phyloP scores from a whole-genome alignment of 2,797 vertebrate species.

The Dicrostonyx torquatus region DNA sequence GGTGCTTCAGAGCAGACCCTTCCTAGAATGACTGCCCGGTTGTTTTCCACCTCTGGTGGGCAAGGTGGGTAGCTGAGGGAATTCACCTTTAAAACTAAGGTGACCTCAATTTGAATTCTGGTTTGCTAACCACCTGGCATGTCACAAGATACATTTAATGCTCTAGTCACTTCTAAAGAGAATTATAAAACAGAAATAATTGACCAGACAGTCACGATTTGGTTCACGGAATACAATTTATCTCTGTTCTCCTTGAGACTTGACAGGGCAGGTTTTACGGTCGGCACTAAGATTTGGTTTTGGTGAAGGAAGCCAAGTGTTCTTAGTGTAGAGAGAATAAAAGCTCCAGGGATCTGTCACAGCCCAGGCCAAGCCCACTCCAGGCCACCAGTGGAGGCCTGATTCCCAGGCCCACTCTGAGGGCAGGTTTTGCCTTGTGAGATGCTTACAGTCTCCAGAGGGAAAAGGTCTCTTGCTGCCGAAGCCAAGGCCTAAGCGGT shows the following conservation, averaged over 20 bases:
- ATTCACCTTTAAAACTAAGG: not conserved
- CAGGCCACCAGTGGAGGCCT: not conserved
- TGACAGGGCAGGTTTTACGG: slow-evolving; percentile 69
- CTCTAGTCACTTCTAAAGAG: slow-evolving; percentile 23
- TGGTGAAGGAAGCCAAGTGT: slow-evolving; percentile 52
- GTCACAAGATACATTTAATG: not conserved
- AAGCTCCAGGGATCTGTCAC: not conserved
- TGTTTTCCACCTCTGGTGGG: not conserved
- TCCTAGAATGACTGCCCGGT: not conserved
- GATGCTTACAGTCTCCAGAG: not conserved
- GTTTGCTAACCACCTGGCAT: not conserved
- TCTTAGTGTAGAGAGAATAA: not conserved
- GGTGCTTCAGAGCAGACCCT: not conserved
- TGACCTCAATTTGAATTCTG: not conserved
- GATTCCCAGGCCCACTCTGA: too few species aligned
- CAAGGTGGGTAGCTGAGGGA: not conserved
- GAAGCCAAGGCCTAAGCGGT: not conserved
- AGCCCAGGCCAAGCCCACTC: not conserved
- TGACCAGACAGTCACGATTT: slow-evolving; percentile 39
- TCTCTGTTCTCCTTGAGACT: slow-evolving; percentile 52
- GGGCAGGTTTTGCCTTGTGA: not conserved
- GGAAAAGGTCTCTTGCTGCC: not conserved
- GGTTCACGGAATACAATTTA: slow-evolving; percentile 44
- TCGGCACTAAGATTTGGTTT: slow-evolving; percentile 34
- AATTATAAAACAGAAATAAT: slow-evolving; percentile 60